These are phyloP conservation scores for Pteropus alecto DNA, from an alignment of 2,113 vertebrate genomes.

Conservation along the genomic window DNA sequence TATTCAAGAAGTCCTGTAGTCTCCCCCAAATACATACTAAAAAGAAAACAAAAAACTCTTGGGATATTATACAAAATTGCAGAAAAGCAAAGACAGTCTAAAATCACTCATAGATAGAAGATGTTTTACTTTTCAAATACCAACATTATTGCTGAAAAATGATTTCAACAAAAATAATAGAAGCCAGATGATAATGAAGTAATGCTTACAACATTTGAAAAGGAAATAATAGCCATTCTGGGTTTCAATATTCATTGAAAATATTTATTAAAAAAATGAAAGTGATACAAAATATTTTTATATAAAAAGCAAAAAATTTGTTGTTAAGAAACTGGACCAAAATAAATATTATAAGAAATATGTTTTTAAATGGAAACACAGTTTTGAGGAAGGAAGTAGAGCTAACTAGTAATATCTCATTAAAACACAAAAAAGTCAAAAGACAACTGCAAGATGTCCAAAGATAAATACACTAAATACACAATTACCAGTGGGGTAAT, in stretches of 20 bases:
- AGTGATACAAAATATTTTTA: neutral
- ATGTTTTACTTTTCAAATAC: neutral
- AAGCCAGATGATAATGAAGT: neutral
- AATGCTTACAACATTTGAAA: neutral
- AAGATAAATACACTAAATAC: no score
- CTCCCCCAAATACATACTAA: neutral
- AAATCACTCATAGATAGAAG: neutral
- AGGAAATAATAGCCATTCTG: neutral
- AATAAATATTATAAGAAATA: neutral
- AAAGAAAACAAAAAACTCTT: neutral
- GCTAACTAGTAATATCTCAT: no score
- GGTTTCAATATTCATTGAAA: neutral
- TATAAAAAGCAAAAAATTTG: neutral
- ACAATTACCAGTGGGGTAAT: neutral
- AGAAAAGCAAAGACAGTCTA: neutral
- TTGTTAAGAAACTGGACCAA: neutral
- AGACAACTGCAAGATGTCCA: no score
- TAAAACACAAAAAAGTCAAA: no score
- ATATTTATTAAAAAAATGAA: neutral
- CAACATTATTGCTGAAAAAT: neutral
- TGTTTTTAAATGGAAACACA: neutral
- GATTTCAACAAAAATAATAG: neutral
- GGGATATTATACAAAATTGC: neutral
- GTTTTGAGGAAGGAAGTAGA: neutral
- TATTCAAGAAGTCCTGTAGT: neutral